phyloP scores from a whole-genome alignment of 2,113 vertebrate genomes.

The Meles meles region DNA sequence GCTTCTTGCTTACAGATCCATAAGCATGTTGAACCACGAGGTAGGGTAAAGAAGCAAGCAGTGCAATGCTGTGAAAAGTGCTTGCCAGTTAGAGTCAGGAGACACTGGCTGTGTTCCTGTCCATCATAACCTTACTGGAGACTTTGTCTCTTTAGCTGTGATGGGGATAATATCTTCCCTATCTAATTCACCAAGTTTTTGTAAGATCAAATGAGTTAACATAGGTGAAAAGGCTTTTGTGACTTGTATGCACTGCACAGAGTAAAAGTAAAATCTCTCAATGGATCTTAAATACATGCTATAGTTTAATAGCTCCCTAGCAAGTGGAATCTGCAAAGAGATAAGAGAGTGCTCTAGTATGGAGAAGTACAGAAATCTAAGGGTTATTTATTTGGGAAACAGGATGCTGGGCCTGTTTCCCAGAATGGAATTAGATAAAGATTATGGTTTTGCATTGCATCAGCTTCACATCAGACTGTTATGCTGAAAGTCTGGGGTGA shows the following conservation, averaged over 20 bases:
- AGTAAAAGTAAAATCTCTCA: neutral
- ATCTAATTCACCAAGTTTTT: neutral
- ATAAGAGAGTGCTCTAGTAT: neutral
- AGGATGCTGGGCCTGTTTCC: neutral
- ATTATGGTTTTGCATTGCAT: neutral
- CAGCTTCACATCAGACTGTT: neutral
- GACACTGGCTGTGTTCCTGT: neutral
- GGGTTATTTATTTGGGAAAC: neutral
- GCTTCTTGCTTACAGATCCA: neutral
- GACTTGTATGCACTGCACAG: neutral
- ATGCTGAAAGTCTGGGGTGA: neutral
- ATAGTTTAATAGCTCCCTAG: neutral
- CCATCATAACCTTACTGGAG: neutral
- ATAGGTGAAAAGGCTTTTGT: neutral
- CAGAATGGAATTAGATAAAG: neutral
- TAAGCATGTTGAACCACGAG: rapidly evolving
- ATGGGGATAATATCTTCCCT: neutral
- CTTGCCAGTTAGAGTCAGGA: neutral
- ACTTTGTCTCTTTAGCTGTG: neutral
- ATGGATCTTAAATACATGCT: neutral
- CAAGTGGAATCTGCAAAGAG: neutral
- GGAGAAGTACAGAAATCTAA: neutral
- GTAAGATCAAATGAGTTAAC: neutral
- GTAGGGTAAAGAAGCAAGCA: neutral
- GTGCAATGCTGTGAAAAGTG: neutral